phyloP scores from a whole-genome alignment of 2,113 vertebrate genomes.

The Brachypodius melanocephalos region DNA sequence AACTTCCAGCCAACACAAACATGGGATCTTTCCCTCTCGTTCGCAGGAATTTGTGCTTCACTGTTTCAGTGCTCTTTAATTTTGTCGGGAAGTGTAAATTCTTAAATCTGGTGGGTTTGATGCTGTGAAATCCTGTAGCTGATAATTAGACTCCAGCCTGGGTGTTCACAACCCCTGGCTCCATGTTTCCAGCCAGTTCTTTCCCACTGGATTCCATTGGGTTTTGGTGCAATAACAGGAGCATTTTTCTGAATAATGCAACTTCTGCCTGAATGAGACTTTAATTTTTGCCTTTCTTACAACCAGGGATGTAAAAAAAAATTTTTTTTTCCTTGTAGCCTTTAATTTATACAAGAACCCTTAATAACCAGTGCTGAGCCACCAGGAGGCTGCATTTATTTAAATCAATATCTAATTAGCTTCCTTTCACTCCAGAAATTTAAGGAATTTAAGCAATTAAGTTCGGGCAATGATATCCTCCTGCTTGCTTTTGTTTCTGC shows the following conservation, averaged over 20 bases:
- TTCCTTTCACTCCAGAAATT: constrained; percentile 49
- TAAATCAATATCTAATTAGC: constrained; percentile 65
- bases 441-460: constrained; percentile 54
- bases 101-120: not conserved
- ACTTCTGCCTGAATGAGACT: not conserved
- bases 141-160: not conserved
- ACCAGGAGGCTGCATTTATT: constrained; percentile 45
- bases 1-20: not conserved
- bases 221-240: not conserved
- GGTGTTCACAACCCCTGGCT: not conserved
- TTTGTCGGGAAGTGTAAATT: not conserved
- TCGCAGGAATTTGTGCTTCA: not conserved
- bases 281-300: not conserved
- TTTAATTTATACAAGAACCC: constrained; percentile 37
- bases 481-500: constrained; percentile 13
- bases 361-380: constrained; percentile 21
- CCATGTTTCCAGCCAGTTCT: not conserved
- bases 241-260: not conserved
- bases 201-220: not conserved
- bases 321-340: not conserved
- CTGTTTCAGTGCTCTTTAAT: not conserved
- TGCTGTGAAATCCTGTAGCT: rapidly evolving
- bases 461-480: not conserved
- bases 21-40: rapidly evolving
- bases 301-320: not conserved